Conservation (phyloP, 2,797 vertebrate species). For the Acanthis flammea region DNA sequence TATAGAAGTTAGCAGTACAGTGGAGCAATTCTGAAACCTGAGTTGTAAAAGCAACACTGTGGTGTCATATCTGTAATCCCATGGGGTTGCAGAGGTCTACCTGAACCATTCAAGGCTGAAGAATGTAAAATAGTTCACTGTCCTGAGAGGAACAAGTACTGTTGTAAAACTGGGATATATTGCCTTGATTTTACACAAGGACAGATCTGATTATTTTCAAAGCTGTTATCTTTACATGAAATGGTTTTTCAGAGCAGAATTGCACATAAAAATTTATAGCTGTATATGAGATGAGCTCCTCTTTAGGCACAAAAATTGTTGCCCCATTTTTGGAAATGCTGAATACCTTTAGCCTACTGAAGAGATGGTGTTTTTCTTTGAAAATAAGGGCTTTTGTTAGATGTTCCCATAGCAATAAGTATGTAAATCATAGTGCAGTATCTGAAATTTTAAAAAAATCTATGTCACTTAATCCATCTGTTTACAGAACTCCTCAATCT, state of each 20-base stretch:
- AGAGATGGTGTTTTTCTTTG: background rate
- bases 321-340: background rate
- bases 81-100: background rate
- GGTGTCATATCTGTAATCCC: background rate
- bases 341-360: background rate
- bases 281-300: background rate
- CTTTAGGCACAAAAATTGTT: background rate
- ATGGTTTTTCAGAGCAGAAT: background rate
- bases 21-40: background rate
- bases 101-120: background rate
- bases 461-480: slow-evolving; percentile 46
- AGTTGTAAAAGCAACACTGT: background rate
- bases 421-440: background rate
- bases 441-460: background rate
- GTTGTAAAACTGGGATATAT: background rate
- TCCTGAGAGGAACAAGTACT: background rate
- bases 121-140: background rate
- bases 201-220: background rate
- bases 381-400: background rate
- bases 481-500: slow-evolving; percentile 36
- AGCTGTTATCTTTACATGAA: background rate
- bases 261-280: background rate
- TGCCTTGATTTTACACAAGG: background rate
- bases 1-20: background rate
- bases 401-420: slow-evolving; percentile 31